Conservation (phyloP, 1,140 invertebrate genomes). For the Xylocopa sonorina region DNA sequence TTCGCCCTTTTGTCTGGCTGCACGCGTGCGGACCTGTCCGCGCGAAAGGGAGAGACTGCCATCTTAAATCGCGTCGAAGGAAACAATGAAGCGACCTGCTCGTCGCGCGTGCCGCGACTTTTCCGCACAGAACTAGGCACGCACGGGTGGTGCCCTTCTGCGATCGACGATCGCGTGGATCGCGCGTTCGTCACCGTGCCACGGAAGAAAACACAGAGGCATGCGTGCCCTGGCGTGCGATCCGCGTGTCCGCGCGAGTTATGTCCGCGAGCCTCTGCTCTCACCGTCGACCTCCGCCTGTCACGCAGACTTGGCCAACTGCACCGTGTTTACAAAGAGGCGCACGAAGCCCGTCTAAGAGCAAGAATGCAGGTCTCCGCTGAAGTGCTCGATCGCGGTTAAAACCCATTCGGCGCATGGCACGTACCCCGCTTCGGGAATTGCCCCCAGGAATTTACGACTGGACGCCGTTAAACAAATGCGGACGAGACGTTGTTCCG, state of each 20-base stretch:
- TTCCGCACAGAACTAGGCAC: too few relatives aligned
- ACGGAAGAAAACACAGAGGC: constrained; percentile 28
- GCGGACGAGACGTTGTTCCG: too few relatives aligned
- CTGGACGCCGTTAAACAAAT: not conserved
- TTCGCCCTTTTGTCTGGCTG: not conserved
- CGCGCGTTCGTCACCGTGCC: not conserved
- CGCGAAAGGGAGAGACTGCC: constrained; percentile 18
- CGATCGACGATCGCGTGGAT: constrained; percentile 29
- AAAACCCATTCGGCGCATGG: not conserved
- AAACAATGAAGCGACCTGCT: not conserved
- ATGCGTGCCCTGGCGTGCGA: constrained; percentile 23
- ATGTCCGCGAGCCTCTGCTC: not conserved
- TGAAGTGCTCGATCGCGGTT: not conserved
- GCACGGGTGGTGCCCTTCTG: too few relatives aligned
- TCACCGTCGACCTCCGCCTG: not conserved
- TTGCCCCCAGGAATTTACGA: not conserved
- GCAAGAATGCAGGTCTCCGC: constrained; percentile 1
- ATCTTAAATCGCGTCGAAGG: constrained; percentile 11
- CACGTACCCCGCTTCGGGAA: not conserved
- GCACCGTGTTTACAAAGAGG: not conserved
- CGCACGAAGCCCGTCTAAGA: too few relatives aligned
- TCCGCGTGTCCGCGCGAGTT: constrained; percentile 6
- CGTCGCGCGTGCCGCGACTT: too few relatives aligned
- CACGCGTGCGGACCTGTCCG: not conserved
- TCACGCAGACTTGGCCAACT: not conserved